Base-by-base conservation (phyloP, 2,113 vertebrate species). In the Thomomys bottae region DNA sequence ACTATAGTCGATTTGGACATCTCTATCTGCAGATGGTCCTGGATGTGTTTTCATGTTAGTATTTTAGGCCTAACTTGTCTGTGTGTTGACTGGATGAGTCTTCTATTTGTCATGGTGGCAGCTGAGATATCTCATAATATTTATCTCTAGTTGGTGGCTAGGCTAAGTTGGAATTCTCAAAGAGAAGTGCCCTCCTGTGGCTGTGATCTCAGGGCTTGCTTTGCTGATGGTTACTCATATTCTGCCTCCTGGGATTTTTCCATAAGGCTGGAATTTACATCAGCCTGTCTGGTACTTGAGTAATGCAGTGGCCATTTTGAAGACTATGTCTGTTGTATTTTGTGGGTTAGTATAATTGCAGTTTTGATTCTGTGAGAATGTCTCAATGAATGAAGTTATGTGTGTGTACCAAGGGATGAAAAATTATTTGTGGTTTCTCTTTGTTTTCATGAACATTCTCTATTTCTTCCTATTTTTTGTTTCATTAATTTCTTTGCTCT, bases 401-500 rank as follows among this genome's bases (percentile, higher is more conserved):
- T 76, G 8, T 81, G 8, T 76, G 15, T 81, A 40, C 32, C 38
- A 32, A 38, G 54, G 64, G 3, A 30, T 28, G 42, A 36, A 28
- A n/a, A 57, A 23, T 81, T 75, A n/a, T 66, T 76, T 34, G 61
- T 80, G 21, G 23, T 11, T 80, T 61, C 63, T 87, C 68, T 72
- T 54, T 54, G 36, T 8, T 73, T 84, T 68, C 24, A 64, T 42
- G 88, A 61, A 76, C 57, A 82, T 90, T 87, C 21, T 73, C 38
- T 72, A 36, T 49, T 71, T 9, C 49, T 89, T 78, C 70, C 30
- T 87, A 26, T 8, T 66, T 6, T 68, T 36, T 80, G 26, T 67
- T 66, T 78, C n/a, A 67, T 82, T 83, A 73, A 42, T 84, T 84
- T 91, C 45, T 88, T 88, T 30, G 23, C 32, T 76, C 66, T 59